Evolutionary conservation across 2,888 invertebrate species (phyloP).

Genomic region (Melanostoma mellinum): DNA sequence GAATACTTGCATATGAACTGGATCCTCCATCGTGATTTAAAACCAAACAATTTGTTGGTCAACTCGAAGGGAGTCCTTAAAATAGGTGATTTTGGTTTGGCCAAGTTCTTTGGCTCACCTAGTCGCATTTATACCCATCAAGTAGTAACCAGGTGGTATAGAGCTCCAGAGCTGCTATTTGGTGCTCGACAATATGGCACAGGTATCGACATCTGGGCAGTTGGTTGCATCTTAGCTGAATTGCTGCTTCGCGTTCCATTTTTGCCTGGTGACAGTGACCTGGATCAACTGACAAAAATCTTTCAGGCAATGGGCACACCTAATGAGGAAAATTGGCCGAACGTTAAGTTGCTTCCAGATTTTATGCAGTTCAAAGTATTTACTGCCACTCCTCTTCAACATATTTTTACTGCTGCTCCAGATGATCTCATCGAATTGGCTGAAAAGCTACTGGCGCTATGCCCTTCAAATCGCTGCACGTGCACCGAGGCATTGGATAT

Average conservation of each 20-base stretch:
- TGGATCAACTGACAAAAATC: conserved; percentile 97
- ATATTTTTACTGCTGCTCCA: conserved; percentile 97
- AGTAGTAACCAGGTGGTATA: conserved; percentile 97
- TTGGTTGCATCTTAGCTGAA: conserved; percentile 98
- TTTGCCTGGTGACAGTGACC: conserved; percentile 97
- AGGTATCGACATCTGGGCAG: conserved; percentile 99
- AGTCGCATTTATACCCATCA: conserved; percentile 98
- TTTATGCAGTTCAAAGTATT: conserved; percentile 96
- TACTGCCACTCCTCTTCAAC: conserved; percentile 91
- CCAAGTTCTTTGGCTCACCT: conserved; percentile 98
- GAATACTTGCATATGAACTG: conserved; percentile 97
- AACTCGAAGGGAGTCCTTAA: conserved; percentile 96
- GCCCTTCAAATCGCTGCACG: conserved; percentile 91
- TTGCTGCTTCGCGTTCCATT: conserved; percentile 94
- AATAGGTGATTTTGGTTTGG: conserved; percentile 99
- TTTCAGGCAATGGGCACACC: conserved; percentile 98
- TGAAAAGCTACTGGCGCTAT: conserved; percentile 89
- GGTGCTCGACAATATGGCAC: conserved; percentile 97
- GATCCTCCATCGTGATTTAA: conserved; percentile 98
- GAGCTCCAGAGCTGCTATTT: conserved; percentile 96
- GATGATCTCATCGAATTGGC: conserved; percentile 94
- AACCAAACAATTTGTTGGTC: conserved; percentile 98
- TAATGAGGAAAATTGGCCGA: conserved; percentile 95
- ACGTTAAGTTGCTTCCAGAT: conserved; percentile 91
- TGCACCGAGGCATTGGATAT: conserved; percentile 93